Conservation (phyloP, 2,888 invertebrate genomes). For the Copidosoma aretas region DNA sequence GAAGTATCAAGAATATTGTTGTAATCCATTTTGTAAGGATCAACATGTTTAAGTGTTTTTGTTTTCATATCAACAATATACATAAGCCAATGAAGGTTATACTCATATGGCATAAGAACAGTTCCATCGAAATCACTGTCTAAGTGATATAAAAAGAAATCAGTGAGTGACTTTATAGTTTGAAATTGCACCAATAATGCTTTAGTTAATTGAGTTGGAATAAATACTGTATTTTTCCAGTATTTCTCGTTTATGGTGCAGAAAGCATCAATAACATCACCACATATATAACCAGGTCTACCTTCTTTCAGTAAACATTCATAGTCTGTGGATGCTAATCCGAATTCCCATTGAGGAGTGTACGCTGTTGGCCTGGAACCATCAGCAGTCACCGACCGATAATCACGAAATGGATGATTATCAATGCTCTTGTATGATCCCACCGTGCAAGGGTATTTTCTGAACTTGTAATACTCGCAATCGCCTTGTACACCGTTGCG, state of each 20-base stretch:
- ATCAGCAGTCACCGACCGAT: no score
- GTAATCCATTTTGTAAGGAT: no score
- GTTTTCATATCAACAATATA: neutral
- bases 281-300: neutral
- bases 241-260: neutral
- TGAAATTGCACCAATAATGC: neutral
- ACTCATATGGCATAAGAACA: slow-evolving; percentile 5
- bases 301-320: neutral
- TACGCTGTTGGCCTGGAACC: no score
- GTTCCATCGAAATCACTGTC: neutral
- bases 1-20: no score
- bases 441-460: no score
- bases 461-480: no score
- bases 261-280: slow-evolving; percentile 7
- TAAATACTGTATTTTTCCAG: neutral
- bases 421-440: no score
- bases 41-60: neutral
- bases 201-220: slow-evolving; percentile 1
- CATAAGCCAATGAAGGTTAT: slow-evolving; percentile 4
- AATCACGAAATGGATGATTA: no score
- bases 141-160: slow-evolving; percentile 9
- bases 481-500: no score
- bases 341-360: no score
- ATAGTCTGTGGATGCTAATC: neutral
- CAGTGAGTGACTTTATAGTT: neutral